Conservation (phyloP, 2,797 vertebrate genomes). For the Champsocephalus esox region DNA sequence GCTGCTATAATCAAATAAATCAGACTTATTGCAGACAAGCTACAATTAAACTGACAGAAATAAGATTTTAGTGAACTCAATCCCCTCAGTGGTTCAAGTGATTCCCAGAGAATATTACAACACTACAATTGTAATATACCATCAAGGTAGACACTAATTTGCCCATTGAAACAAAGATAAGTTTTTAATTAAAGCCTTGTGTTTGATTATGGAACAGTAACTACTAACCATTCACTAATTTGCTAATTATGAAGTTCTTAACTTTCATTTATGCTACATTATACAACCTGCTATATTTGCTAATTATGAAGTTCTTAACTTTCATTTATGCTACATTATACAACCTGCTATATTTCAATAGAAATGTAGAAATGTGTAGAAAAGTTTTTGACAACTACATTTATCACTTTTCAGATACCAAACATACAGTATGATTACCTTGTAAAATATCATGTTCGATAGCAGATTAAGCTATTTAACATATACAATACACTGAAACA, state of each 20-base stretch:
- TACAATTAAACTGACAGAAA: slow-evolving; percentile 15
- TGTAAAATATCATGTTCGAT: not conserved
- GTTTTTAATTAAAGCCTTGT: not conserved
- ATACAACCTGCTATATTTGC: not conserved
- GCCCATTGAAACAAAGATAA: not conserved
- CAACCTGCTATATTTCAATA: not conserved
- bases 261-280: not conserved
- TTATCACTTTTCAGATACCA: not conserved
- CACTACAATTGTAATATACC: not conserved
- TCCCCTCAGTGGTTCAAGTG: not conserved
- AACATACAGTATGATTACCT: not conserved
- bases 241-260: not conserved
- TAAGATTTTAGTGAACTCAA: not conserved
- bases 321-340: not conserved
- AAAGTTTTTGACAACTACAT: not conserved
- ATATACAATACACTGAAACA: no score
- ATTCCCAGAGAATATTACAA: not conserved
- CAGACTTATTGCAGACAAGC: slow-evolving; percentile 8
- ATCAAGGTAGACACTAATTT: not conserved
- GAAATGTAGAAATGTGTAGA: no score
- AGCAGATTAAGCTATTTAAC: not conserved
- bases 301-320: not conserved
- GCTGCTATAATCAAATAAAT: slow-evolving; percentile 15
- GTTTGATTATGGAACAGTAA: not conserved
- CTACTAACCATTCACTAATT: not conserved